Base-by-base conservation (phyloP, 2,113 vertebrate genomes). In the Salvelinus fontinalis region DNA sequence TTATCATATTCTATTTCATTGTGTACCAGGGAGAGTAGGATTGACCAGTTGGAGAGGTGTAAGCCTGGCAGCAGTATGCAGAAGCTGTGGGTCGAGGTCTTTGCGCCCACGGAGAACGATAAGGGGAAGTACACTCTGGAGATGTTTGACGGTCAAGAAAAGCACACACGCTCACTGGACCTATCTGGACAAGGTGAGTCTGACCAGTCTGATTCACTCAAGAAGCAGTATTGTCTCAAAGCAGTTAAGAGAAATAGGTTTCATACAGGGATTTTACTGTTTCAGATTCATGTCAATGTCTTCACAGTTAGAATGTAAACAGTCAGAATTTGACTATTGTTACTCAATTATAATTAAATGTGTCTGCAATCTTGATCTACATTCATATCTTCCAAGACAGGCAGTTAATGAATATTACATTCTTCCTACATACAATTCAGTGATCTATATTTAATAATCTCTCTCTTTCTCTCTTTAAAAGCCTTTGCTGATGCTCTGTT, bases 51-150 rank as follows among this genome's bases (percentile, higher is more conserved):
- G 0, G 91, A 95, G 22, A 93, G 94, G 64, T 48, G 86, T 1
- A 95, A 91, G 85, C 79, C 91, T 0, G 97, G 95, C 48, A 94
- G 90, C 89, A 97, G 93, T 34, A 89, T 94, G 87, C 92, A 97
- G 14, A 95, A 94, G 73, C 87, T 98, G 73, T 99, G 97, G 97
- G 90, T 99, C 3, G 95, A 97, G 75, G 95, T 99, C 70, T 83
- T 93, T 4, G 92, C 94, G 65, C 98, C 97, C 51, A 95, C 91
- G 0, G 97, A 98, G 31, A 92, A 91, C 0, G 95, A 99, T 73
- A 96, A 96, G 87, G 98, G 97, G 73, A 96, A 92, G 89, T 99
- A 99, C 88, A 94, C 83, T 13, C 89, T 99, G 92, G 95, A 98
- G 83, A 91, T 99, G 85, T 95, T 94, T 6, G 95, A 97, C 0